Percentiles rank a stretch among this genome's conserved stretches.
Evolutionary conservation across 2,113 vertebrate species (phyloP).

Genomic region (Geothlypis trichas): DNA sequence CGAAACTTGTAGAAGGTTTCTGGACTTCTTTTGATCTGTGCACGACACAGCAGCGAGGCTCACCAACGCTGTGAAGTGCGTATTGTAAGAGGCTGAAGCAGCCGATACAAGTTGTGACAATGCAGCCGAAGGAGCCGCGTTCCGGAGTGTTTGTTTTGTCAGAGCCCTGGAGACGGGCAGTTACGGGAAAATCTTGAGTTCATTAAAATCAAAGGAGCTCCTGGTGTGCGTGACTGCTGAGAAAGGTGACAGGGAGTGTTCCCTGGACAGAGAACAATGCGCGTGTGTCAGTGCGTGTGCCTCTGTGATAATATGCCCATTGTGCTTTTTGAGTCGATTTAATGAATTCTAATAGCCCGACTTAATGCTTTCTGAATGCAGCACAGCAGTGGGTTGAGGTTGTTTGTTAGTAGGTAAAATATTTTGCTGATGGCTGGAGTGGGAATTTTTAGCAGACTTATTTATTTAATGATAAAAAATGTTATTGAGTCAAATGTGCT

Average conservation of each 20-base stretch:
- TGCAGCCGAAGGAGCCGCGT: not conserved
- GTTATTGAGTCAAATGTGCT: slow-evolving; percentile 17
- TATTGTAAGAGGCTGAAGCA: not conserved
- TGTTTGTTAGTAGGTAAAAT: slow-evolving; percentile 4
- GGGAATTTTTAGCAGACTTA: not conserved
- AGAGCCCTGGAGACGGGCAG: not conserved
- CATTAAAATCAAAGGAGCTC: slow-evolving; percentile 37
- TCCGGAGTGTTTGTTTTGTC: not conserved
- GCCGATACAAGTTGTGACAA: not conserved
- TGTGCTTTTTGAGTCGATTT: slow-evolving; percentile 25
- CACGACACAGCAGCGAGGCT: not conserved
- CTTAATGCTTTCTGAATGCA: not conserved
- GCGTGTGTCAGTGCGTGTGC: not conserved
- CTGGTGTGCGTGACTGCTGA: not conserved
- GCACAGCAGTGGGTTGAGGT: not conserved
- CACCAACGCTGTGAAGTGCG: not conserved
- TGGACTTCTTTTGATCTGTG: not conserved
- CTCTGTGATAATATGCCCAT: not conserved
- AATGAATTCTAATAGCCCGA: slow-evolving; percentile 32
- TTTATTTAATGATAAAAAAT: slow-evolving; percentile 50
- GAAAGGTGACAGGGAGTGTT: not conserved
- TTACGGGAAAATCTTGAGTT: slow-evolving; percentile 1
- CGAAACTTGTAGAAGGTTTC: not conserved
- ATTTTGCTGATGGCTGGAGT: slow-evolving; percentile 11
- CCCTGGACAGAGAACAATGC: not conserved